A percentile compares a stretch with the other conserved stretches of the same genome.
phyloP scores from a whole-genome alignment of 2,888 invertebrate species.

The Morinoia aosen region DNA sequence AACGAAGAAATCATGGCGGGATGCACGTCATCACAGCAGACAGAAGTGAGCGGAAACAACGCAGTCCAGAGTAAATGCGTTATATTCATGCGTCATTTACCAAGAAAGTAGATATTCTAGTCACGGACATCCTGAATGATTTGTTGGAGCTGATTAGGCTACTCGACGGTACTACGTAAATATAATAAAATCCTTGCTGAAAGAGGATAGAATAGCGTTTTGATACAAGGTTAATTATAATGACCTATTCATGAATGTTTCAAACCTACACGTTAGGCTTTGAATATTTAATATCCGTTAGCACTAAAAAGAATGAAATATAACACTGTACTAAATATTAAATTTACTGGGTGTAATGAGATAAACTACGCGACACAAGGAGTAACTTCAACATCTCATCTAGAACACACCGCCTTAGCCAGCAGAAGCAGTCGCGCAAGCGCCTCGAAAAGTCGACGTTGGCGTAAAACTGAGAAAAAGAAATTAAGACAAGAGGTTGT shows the following conservation, averaged over 20 bases:
- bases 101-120: not conserved
- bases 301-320: not conserved
- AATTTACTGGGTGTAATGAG: not conserved
- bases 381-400: not conserved
- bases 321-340: not conserved
- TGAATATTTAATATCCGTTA: not conserved
- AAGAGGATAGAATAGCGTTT: not conserved
- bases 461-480: too few species aligned
- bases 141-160: not conserved
- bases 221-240: not conserved
- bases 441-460: not conserved
- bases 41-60: not conserved
- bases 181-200: not conserved
- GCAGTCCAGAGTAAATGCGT: not conserved
- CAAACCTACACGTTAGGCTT: not conserved
- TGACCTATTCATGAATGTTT: not conserved
- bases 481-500: too few species aligned
- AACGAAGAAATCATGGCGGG: not conserved
- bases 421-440: not conserved
- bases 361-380: not conserved
- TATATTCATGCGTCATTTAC: constrained; percentile 3
- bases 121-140: not conserved
- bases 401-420: not conserved
- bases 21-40: not conserved
- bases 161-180: not conserved